Percentiles rank a stretch among this genome's conserved stretches.
Conservation (phyloP, 2,113 vertebrate genomes). For the Aspiorhynchus laticeps region DNA sequence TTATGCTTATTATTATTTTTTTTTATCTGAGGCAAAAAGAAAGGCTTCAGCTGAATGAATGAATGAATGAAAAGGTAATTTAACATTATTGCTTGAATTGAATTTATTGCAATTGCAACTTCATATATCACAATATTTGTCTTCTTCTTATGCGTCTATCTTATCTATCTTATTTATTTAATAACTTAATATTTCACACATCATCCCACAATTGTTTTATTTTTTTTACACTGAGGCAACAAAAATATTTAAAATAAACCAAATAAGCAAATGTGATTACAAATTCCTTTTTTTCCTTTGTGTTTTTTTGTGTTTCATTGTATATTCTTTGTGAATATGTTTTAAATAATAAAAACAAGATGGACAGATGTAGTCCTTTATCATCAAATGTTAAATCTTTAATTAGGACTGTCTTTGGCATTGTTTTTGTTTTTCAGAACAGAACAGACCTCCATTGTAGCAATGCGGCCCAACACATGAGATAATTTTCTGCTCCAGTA, state of each 20-base stretch:
- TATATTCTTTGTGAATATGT: conserved; percentile 6
- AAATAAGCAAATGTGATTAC: background rate
- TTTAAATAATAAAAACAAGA: conserved; percentile 40
- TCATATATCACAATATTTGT: no score
- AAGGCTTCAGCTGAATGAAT: no score
- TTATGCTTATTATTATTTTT: no score
- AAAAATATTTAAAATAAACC: background rate
- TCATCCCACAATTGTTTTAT: no score
- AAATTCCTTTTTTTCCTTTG: background rate
- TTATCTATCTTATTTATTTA: no score
- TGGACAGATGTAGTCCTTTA: background rate
- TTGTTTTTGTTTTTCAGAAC: conserved; percentile 47
- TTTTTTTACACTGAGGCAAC: no score
- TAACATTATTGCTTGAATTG: no score
- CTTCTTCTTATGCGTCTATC: no score
- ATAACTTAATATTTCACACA: background rate
- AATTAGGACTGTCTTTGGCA: conserved; percentile 16
- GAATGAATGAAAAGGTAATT: no score
- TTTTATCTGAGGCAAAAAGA: no score
- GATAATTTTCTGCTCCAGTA: conserved; percentile 66
- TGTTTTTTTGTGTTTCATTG: background rate
- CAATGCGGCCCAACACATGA: conserved; percentile 55
- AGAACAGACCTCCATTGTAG: conserved; percentile 38
- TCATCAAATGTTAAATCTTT: conserved; percentile 47
- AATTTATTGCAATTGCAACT: no score